Evolutionary conservation across 2,888 invertebrate species (phyloP), one percentile per base, ranked within the genome.

Genomic region (Euzophera pinguis): DNA sequence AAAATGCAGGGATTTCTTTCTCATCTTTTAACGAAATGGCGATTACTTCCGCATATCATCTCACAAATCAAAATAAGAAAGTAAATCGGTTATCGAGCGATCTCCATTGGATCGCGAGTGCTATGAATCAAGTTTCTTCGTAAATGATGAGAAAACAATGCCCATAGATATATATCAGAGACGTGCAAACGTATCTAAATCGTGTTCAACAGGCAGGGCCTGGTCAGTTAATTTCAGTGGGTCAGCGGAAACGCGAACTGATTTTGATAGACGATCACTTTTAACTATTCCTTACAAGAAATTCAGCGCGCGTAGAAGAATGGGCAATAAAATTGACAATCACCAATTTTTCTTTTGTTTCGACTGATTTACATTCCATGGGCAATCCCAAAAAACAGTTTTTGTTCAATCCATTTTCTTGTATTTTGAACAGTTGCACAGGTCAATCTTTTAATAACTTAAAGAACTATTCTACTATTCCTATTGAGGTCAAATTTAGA

Each of bases 101-200:
- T 71, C 67, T 60, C 58, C 61, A 64, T 62, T 59, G 64, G 65
- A 62, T 63, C 64, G 58, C 57, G 63, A 62, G 64, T 64, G 67
- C 66, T 73, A 71, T 75, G 73, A 77, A 72, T 76, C 72, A 72
- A 73, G 66, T 70, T 63, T 68, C 66, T 64, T 64, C 53, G 62
- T 62, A 71, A 74, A 70, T 68, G 63, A 69, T 63, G 64, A 63
- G 73, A 69, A 74, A 73, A 75, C 73, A 77, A 76, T 75, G 65
- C 63, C 57, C 45, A 47, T 58, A 67, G 77, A 78, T 78, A 55
- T 59, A 67, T 72, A 79, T 79, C 77, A 48, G 54, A 56, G 54
- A 69, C 66, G 65, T 71, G 72, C 71, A 71, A 73, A 77, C 66
- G 69, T 63, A 67, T 64, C 62, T 63, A 60, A 66, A 64, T 63